Evolutionary conservation across 2,797 vertebrate genomes (phyloP).

Genomic region (Arrhamphus sclerolepis): DNA sequence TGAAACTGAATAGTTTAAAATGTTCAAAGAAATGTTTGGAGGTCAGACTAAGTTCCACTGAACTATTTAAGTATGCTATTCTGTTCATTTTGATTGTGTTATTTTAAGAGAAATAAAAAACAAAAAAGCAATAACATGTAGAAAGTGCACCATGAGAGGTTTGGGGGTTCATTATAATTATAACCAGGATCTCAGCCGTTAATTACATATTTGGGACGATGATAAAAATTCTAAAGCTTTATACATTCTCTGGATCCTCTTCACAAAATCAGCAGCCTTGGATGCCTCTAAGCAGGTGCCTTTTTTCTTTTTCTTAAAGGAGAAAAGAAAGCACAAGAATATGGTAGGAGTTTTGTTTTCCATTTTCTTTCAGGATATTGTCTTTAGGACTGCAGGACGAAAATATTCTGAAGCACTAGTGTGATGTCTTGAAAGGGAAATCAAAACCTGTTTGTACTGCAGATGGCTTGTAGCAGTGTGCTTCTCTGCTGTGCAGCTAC

Average conservation of each 20-base stretch:
- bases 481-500: too few relatives aligned
- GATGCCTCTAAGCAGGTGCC: not conserved
- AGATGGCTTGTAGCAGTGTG: not conserved
- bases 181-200: too few relatives aligned
- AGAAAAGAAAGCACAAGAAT: not conserved
- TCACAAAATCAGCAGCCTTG: not conserved
- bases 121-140: too few relatives aligned
- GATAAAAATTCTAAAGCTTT: not conserved
- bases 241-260: too few relatives aligned
- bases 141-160: too few relatives aligned
- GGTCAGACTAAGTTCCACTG: too few relatives aligned
- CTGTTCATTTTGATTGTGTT: too few relatives aligned
- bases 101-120: too few relatives aligned
- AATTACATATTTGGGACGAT: not conserved
- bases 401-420: not conserved
- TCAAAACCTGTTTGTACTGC: slow-evolving; percentile 1
- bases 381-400: not conserved
- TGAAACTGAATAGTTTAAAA: not conserved
- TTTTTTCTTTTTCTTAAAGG: too few relatives aligned
- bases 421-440: not conserved
- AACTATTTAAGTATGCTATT: not conserved
- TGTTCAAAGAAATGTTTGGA: too few relatives aligned
- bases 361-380: not conserved
- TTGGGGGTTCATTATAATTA: too few relatives aligned
- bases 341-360: not conserved